Evolutionary conservation across 2,888 invertebrate species (phyloP).

Genomic region (Syritta pipiens): DNA sequence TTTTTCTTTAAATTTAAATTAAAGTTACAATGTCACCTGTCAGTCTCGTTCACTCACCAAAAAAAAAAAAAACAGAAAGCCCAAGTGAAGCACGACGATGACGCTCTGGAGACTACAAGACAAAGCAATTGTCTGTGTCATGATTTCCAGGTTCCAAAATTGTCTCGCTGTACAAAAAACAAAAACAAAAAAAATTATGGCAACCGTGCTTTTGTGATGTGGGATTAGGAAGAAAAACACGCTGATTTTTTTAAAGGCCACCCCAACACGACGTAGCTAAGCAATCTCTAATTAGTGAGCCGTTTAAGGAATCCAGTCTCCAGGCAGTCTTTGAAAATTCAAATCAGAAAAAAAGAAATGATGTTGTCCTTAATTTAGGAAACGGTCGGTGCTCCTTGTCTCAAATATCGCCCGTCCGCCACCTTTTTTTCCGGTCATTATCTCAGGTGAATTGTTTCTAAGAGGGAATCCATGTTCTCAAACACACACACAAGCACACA

Average conservation of each 20-base stretch:
- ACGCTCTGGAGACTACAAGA: too few species aligned
- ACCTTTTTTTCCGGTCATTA: constrained; percentile 24
- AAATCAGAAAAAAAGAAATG: neutral
- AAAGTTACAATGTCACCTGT: neutral
- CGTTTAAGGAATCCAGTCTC: neutral
- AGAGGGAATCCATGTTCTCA: constrained; percentile 21
- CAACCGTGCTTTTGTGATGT: too few species aligned
- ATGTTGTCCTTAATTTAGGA: constrained; percentile 22
- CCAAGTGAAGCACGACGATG: too few species aligned
- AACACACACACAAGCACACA: neutral
- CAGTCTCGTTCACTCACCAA: too few species aligned
- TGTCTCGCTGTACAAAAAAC: too few species aligned
- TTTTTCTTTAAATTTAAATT: neutral
- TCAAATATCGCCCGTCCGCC: too few species aligned
- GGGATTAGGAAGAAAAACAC: too few species aligned
- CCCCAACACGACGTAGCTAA: too few species aligned
- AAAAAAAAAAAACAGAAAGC: too few species aligned
- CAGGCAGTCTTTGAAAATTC: neutral
- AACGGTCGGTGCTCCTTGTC: too few species aligned
- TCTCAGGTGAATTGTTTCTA: constrained; percentile 30
- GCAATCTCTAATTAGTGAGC: neutral
- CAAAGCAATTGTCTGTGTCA: neutral
- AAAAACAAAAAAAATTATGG: too few species aligned
- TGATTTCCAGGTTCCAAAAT: neutral
- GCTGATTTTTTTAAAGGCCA: too few species aligned